Base-by-base conservation (phyloP, 1,140 invertebrate species). In the Paraescarpia echinospica region DNA sequence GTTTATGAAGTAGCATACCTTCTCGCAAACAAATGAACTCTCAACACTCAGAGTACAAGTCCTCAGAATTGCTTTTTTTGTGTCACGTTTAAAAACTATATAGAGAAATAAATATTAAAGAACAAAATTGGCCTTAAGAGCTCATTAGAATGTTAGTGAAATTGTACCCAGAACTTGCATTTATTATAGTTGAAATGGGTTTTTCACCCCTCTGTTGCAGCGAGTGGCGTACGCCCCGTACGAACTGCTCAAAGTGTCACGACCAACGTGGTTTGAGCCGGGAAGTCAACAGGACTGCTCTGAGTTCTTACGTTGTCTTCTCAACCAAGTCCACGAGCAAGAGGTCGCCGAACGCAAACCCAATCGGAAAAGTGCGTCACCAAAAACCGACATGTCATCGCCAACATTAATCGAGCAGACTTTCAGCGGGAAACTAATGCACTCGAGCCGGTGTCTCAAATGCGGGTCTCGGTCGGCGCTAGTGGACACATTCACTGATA, bases 201-300 rank as follows among this genome's bases (percentile, higher is more conserved):
- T 27, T 77, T 77, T 27, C 2, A 27, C 59, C 59, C 59, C 59
- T 77, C 18, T 51, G 48, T 90, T 90, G 35, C 94, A 96, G 95
- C 94, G 96, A 91, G 94, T 95, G 88, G 94, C 95, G 6, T 95
- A 98, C 92, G 97, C 97, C n/a, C 98, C 98, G 0, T 96, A 96
- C 35, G 97, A 97, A 90, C 97, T 98, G 94, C 96, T 97, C 89
- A 96, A 96, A 91, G 92, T 97, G 0, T 97, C 97, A 0, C 96
- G 97, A 93, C 98, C 98, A 18, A 97, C 97, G 0, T 98, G 97
- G 94, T 98, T 98, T 95, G 96, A 97, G 35, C 96, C 96, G 34
- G 97, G 98, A 34, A 97, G 97, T 93, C 98, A 98, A 94, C 98
- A 98, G 94, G 98, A 98, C 94, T 98, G 98, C 95, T 98, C 98